Base-by-base conservation (phyloP, 2,888 invertebrate genomes). In the Apamea anceps region DNA sequence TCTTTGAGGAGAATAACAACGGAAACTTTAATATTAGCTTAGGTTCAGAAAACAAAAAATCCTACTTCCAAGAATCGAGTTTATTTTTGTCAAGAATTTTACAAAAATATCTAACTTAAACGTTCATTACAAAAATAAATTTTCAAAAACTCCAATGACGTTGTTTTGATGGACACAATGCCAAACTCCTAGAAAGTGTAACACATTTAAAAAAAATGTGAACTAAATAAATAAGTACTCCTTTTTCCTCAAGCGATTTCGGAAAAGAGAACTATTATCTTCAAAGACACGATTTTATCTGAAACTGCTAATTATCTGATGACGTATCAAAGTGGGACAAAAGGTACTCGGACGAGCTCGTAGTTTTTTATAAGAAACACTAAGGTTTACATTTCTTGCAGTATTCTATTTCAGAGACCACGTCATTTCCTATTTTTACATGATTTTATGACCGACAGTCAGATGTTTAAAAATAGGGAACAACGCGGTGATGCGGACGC, bases 271-370 rank as follows among this genome's bases (percentile, higher is more conserved):
- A 80, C 72, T 70, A 82, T 82, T 86, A 85, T 86, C 80, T 85
- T 86, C 76, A 82, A 88, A 87, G 76, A 66, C 67, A 62, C 60
- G 84, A 85, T 88, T 81, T 74, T 77, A 89, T 87, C 87, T 84
- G 63, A 72, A 72, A 77, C 71, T 79, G 72, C 79, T 87, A 86
- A 89, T 88, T 89, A 87, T 87, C 80, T 60, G 32, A 37, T 71
- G 81, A 68, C 65, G 62, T 65, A 25, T 62, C 6, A 73, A 88
- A 85, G 45, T 89, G 67, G 87, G 82, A 63, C 83, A 86, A 86
- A 79, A 88, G 85, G 86, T 85, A 68, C 73, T 86, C 73, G 86
- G 60, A 81, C 85, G 72, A 87, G 71, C 75, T 84, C 77, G 68
- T 80, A 74, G 60, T 79, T 86, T 83, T 83, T 63, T 25, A 77